phyloP scores from a whole-genome alignment of 2,797 vertebrate genomes.

The Mormyrus hasselquistii region DNA sequence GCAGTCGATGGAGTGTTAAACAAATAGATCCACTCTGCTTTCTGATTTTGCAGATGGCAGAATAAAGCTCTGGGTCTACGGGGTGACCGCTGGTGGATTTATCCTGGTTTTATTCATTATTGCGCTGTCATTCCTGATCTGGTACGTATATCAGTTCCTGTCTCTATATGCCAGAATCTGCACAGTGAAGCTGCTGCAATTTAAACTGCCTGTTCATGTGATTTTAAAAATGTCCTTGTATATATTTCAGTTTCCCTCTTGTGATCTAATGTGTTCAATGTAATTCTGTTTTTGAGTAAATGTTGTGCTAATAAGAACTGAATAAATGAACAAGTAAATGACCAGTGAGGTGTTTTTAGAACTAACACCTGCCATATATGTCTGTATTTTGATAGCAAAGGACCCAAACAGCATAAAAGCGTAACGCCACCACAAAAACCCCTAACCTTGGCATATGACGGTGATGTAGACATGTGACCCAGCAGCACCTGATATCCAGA shows the following conservation, averaged over 20 bases:
- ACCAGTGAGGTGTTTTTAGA: neutral
- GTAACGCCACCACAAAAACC: slow-evolving; percentile 86
- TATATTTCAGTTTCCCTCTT: neutral
- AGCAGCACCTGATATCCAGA: slow-evolving; percentile 22
- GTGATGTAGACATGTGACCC: slow-evolving; percentile 89
- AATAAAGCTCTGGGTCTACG: slow-evolving; percentile 95
- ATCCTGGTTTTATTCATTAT: slow-evolving; percentile 83
- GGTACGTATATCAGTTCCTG: slow-evolving; percentile 67
- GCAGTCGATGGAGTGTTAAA: slow-evolving; percentile 1
- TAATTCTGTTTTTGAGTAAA: neutral
- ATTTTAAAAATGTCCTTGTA: neutral
- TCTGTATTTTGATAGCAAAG: slow-evolving; percentile 63
- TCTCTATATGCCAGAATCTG: neutral
- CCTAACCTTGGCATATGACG: slow-evolving; percentile 90
- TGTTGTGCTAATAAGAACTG: neutral
- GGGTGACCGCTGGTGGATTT: slow-evolving; percentile 82
- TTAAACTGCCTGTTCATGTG: neutral
- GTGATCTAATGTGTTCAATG: neutral
- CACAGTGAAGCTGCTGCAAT: neutral
- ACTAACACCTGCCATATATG: neutral
- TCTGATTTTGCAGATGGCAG: slow-evolving; percentile 75
- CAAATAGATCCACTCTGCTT: neutral
- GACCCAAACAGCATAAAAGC: slow-evolving; percentile 73
- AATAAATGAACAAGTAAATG: neutral
- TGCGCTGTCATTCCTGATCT: slow-evolving; percentile 84